Evolutionary conservation across 2,113 vertebrate species (phyloP).

Genomic region (Sylvicapra grimmia): DNA sequence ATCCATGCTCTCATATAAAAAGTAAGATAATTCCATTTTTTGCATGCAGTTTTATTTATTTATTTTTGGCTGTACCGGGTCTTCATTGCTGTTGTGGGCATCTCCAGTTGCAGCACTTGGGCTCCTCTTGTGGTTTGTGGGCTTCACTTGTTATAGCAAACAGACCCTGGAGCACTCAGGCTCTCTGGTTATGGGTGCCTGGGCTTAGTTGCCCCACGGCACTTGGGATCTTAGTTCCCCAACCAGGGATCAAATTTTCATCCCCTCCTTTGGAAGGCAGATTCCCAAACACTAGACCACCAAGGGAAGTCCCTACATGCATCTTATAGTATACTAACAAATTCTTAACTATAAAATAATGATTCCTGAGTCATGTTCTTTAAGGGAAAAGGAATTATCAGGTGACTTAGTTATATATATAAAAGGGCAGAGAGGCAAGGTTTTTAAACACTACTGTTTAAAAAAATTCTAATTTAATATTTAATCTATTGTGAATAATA

Average conservation of each 20-base stretch:
- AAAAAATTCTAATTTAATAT: not conserved
- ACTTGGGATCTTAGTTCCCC: not conserved
- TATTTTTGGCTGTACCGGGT: not conserved
- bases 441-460: not conserved
- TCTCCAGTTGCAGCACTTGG: not conserved
- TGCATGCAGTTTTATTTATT: not conserved
- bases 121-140: not conserved
- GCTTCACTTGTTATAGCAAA: not conserved
- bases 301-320: not conserved
- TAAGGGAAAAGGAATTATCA: not conserved
- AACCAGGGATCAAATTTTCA: not conserved
- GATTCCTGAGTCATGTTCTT: not conserved
- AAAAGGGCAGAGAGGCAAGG: not conserved
- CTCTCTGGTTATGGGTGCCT: not conserved
- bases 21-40: not conserved
- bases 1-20: not conserved
- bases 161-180: not conserved
- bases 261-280: not conserved
- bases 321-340: not conserved
- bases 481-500: constrained; percentile 9
- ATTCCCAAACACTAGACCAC: not conserved
- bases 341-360: constrained; percentile 17
- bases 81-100: not conserved
- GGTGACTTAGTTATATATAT: not conserved
- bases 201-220: not conserved